Evolutionary conservation across 2,797 vertebrate species (phyloP), one percentile per base, ranked within the genome.

Genomic region (Enteromius fasciolatus): DNA sequence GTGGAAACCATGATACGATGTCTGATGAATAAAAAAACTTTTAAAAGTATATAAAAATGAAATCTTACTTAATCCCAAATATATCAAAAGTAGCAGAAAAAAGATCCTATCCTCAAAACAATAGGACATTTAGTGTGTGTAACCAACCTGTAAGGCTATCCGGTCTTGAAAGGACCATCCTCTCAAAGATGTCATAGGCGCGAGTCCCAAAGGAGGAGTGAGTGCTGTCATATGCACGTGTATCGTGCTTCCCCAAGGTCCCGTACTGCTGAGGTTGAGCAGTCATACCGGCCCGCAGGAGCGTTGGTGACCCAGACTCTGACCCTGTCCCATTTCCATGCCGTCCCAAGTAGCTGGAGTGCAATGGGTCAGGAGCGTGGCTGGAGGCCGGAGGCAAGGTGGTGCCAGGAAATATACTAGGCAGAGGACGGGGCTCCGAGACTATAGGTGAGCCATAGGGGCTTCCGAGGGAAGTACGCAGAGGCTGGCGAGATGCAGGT

Each of bases 141-240:
- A 44, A 93, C 97, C 92, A 86, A 99, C 98, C 98, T 90, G 98
- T 97, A 84, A 99, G 96, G 94, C 98, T 99, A 81, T 99, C 98
- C 0, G 98, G 98, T 57, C 98, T 95, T 0, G 98, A 95, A 85
- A 97, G 96, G 1, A 97, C 95, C 90, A 97, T 97, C 89, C 97
- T 96, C 92, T 99, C 97, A 9, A 98, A 99, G 76, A 98, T 93
- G 0, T 98, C 97, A 3, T 97, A 99, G 0, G 96, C 95, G 68
- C 96, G 96, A 0, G 94, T 93, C 0, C 96, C 95, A 0, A 97
- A 99, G 0, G 94, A 99, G 1, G 94, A 94, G 4, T 96, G 86
- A 81, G 81, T 85, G 78, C n/a, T 74, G 31, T 96, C 96, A 0
- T 94, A 87, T 6, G 70, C 93, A 12, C 96, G 87, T 2, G 95